Percentiles rank a stretch among this genome's conserved stretches.
Conservation (phyloP, 2,888 invertebrate species). For the Scrobipalpa costella region DNA sequence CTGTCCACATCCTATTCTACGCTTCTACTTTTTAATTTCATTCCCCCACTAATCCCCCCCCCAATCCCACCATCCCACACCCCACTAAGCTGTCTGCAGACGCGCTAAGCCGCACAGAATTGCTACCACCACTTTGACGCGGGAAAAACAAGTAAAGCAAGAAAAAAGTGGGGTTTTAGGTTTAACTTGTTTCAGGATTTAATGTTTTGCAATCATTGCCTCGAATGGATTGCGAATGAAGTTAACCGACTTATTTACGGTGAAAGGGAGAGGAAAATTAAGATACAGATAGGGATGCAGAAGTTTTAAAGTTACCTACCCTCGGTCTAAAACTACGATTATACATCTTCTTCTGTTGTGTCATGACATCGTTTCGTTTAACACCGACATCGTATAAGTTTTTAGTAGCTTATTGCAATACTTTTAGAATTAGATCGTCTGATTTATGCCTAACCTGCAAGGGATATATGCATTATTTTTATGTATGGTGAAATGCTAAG, state of each 20-base stretch:
- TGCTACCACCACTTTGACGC: conserved; percentile 5
- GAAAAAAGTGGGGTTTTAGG: not conserved
- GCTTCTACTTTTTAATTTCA: conserved; percentile 15
- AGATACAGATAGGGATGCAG: too few relatives aligned
- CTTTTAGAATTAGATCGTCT: too few relatives aligned
- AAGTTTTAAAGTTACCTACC: too few relatives aligned
- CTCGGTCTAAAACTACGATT: too few relatives aligned
- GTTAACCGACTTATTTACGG: not conserved
- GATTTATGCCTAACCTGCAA: too few relatives aligned
- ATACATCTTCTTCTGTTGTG: too few relatives aligned
- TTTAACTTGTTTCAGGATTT: not conserved
- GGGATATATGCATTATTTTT: too few relatives aligned
- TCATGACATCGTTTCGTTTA: too few relatives aligned
- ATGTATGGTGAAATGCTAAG: too few relatives aligned
- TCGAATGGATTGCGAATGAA: not conserved
- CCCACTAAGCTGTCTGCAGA: conserved; percentile 11
- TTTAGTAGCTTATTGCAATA: too few relatives aligned
- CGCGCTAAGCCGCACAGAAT: conserved; percentile 8
- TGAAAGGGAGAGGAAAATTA: not conserved
- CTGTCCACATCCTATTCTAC: not conserved
- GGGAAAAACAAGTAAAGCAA: too few relatives aligned
- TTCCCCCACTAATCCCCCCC: conserved; percentile 16
- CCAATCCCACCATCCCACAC: not conserved
- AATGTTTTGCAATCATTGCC: not conserved
- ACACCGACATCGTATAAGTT: too few relatives aligned